Evolutionary conservation across 2,113 vertebrate species (phyloP), one percentile per base, ranked within the genome.

Genomic region (Clarias magur): DNA sequence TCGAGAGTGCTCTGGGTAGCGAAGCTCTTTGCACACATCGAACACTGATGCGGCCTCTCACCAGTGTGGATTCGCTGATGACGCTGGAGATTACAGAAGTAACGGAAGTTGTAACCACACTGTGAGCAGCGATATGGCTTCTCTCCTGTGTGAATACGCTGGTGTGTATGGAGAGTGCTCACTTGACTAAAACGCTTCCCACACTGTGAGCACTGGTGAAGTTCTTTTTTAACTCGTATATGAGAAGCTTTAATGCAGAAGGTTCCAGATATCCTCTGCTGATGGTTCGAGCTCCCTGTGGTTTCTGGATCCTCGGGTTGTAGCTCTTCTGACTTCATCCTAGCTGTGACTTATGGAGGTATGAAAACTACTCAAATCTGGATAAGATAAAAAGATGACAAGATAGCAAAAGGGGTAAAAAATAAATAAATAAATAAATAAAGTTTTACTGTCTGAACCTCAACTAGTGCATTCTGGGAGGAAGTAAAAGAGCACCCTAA

Each of bases 181-280:
- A 48, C 13, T 3, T 23, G 38, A 12, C 13, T 5, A 10, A 75
- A 75, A 6, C 21, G 23, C 72, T 75, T 75, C 42, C 42, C 72
- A 25, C 72, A 48, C 19, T 75, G 16, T 13, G 72, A 13, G 76
- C 76, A 80, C 48, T 78, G 75, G 53, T 80, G 76, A 27, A 80
- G 6, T 19, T 80, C 76, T 57, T 80, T 57, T 21, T 30, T 27
- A n/a, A 80, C 9, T n/a, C 0, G 15, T 17, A 53, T 8, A 17
- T 3, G 76, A 79, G 53, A 48, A 12, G 42, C 13, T 0, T 54
- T 9, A 10, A n/a, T 30, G 23, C 7, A 21, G 23, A 17, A 79
- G 27, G 15, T 2, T 15, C 53, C 23, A 57, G 16, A 79, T 56
- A n/a, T 27, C n/a, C 25, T 56, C 8, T 57, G 53, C 0, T 7